Evolutionary conservation across 2,113 vertebrate species (phyloP), one percentile per base, ranked within the genome.

Genomic region (Lucifuga dentata): DNA sequence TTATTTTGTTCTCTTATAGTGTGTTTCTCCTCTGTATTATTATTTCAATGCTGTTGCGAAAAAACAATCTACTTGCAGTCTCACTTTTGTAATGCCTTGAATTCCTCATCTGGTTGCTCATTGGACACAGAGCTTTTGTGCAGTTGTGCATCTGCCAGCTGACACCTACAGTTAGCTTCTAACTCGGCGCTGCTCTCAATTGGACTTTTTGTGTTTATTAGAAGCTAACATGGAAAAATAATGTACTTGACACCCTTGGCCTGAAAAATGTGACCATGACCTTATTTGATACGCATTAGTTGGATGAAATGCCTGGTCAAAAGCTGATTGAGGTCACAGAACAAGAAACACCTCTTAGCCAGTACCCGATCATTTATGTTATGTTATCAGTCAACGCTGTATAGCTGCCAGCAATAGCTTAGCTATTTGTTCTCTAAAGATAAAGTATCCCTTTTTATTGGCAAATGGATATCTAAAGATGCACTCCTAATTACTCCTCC

Each of bases 251-350:
- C 78, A 69, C 71, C 67, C 58, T 61, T 38, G 15, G 58, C 46
- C 35, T 62, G 62, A 71, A 52, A 56, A 76, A 69, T 68, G 53
- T 73, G 55, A 68, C 63, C 36, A 57, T 82, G 75, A 86, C 66
- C 70, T 83, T 73, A 84, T 85, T 75, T 45, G 48, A 72, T 61
- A 78, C 57, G 2, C 20, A 67, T 82, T 65, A 61, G 77, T 70
- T 84, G n/a, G 21, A 26, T 33, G 29, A 17, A 17, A 5, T 49
- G 23, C 3, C 11, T 11, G 12, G 17, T 35, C 32, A 60, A 61
- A 66, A 69, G 44, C 43, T 45, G 64, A 56, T 35, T 43, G 38
- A 72, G 75, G 79, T 84, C 81, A 66, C 41, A 65, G 35, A 73
- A 78, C 59, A 81, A 65, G 32, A 44, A 70, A 68, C 3, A 12